Percentiles rank a stretch among this genome's conserved stretches.
Conservation (phyloP, 2,888 invertebrate species). For the Callyntrura sp. region DNA sequence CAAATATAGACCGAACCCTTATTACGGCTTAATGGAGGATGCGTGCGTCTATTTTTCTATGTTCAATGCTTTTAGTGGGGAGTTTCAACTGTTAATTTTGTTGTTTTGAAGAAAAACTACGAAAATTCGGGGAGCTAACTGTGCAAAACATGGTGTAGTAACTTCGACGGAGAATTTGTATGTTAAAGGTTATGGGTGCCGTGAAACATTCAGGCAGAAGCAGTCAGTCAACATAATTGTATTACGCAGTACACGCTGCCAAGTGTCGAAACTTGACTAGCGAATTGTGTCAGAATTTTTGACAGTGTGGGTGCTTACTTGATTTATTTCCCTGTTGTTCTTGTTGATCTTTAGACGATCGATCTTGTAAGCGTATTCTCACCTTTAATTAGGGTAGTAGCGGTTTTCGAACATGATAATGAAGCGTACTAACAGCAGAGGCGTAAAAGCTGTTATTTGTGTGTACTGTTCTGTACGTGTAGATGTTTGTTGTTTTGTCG, state of each 20-base stretch:
- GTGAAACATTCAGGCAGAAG: background rate
- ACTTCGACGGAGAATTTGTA: background rate
- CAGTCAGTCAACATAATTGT: constrained; percentile 54
- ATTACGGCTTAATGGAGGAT: constrained; percentile 27
- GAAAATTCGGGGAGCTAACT: background rate
- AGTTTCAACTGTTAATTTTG: background rate
- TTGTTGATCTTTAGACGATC: background rate
- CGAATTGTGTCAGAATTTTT: background rate
- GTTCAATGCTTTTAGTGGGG: too few species aligned
- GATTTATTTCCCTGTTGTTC: background rate
- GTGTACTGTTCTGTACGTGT: too few species aligned
- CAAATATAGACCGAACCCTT: background rate
- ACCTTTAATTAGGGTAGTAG: constrained; percentile 53
- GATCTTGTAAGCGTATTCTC: constrained; percentile 50
- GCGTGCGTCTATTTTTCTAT: constrained; percentile 7
- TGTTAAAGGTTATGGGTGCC: background rate
- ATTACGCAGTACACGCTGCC: constrained; percentile 49
- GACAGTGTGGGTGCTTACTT: background rate
- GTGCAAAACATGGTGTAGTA: too few species aligned
- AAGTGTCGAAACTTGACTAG: background rate
- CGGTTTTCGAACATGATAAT: constrained; percentile 1
- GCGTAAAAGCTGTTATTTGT: constrained; percentile 22
- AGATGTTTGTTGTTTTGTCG: too few species aligned
- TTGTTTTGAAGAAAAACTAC: too few species aligned
- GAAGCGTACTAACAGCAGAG: background rate